Conservation (phyloP, 1,140 invertebrate genomes). For the Teleopsis dalmanni region DNA sequence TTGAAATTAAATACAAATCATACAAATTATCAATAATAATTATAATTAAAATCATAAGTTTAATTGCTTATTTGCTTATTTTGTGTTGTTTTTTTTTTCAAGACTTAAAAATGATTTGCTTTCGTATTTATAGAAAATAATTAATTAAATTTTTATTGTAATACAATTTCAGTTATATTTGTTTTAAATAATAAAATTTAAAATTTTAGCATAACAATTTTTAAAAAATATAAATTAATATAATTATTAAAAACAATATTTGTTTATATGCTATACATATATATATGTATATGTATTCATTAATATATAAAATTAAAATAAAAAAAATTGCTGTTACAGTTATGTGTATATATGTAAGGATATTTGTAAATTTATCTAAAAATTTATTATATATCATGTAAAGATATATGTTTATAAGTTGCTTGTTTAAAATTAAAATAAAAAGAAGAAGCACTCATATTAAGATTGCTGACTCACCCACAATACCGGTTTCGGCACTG, state of each 20-base stretch:
- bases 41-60: too few relatives aligned
- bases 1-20: too few relatives aligned
- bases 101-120: not conserved
- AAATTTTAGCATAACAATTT: not conserved
- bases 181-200: too few relatives aligned
- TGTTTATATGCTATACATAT: too few relatives aligned
- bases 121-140: not conserved
- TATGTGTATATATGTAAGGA: not conserved
- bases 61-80: not conserved
- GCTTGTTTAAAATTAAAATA: not conserved
- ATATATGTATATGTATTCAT: slow-evolving; percentile 1
- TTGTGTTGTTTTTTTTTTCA: not conserved
- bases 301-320: not conserved
- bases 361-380: not conserved
- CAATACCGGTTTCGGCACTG: slow-evolving; percentile 31
- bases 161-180: too few relatives aligned
- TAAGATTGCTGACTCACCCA: slow-evolving; percentile 42
- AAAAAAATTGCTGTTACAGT: not conserved
- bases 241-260: too few relatives aligned
- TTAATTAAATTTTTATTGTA: not conserved
- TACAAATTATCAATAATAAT: too few relatives aligned
- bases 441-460: slow-evolving; percentile 14
- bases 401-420: not conserved
- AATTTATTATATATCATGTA: not conserved
- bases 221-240: not conserved